These are phyloP conservation scores for human (Homo sapiens) DNA, from an alignment of 2,113 vertebrate genomes.

Conservation along the genomic window GRCh38 chr11:14282001-14282500, in stretches of 20 bases:
- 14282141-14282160: not conserved
- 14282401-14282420: not conserved
- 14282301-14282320: not conserved
- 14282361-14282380: not conserved
- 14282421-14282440: not conserved
- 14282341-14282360: not conserved
- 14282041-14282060: not conserved
- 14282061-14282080: not conserved
- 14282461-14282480: not conserved
- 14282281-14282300: not conserved
- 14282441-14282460: not conserved
- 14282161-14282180: not conserved
- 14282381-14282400: not conserved
- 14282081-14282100: not conserved
- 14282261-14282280: not conserved
- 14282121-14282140: not conserved
- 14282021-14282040: not conserved
- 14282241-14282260: not conserved
- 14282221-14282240: not conserved
- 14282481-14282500: not conserved
- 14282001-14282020: not conserved
- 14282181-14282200: not conserved
- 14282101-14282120: fast-evolving
- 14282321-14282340: not conserved
- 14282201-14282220: not conserved